Evolutionary conservation across 2,888 invertebrate species (phyloP), one percentile per base, ranked within the genome.

Genomic region (Beris morrisii): DNA sequence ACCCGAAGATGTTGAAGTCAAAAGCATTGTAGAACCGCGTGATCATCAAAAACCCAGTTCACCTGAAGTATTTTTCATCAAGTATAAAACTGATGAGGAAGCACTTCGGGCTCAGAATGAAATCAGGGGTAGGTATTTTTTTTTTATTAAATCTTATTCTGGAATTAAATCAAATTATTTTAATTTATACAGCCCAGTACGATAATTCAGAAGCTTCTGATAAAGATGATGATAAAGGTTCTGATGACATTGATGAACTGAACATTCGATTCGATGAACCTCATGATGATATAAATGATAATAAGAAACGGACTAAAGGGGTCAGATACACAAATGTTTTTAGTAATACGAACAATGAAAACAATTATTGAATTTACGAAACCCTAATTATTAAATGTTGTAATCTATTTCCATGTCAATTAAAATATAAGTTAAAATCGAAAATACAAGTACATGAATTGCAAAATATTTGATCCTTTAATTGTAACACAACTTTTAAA

Each of bases 1-100:
- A n/a, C 56, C 56, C n/a, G 56, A 56, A 56, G 56, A 43, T 13
- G 22, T 43, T 7, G 56, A 56, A 56, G 38, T 56, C 15, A 43
- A 56, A 56, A 56, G 43, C n/a, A 6, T 56, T 12, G n/a, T 43
- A 15, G 9, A 38, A 11, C 13, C 11, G 6, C 56, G 38, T 5
- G 43, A 56, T n/a, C 31, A 4, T 6, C 4, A 15, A 15, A 43
- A 56, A 15, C 15, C 22, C 4, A 38, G 15, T 6, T 2, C 5
- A 15, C 56, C 56, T n/a, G 56, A 56, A 13, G 43, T 56, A 15
- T 43, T 56, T 31, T 56, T 56, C 22, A 15, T 43, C 4, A 56
- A 43, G n/a, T 43, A 56, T 43, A 56, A 56, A 5, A 56, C 43
- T 5, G n/a, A 13, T 31, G 43, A 56, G 2, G 56, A 56, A 43